Percentiles rank a stretch among this genome's conserved stretches.
phyloP scores from a whole-genome alignment of 1,140 invertebrate species.

The Sinonovacula constricta region DNA sequence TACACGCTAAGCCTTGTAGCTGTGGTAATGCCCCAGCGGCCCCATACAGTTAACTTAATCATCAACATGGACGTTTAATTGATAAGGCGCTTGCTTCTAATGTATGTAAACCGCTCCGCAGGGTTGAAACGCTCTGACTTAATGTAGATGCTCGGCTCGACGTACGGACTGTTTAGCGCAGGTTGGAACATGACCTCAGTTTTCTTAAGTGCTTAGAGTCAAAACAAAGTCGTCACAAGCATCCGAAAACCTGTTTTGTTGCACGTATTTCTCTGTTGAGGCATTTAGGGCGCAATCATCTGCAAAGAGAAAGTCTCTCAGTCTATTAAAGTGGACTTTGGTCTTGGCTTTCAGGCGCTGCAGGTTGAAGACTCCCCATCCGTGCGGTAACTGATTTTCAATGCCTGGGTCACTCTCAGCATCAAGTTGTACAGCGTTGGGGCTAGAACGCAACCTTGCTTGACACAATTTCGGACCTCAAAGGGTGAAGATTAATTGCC shows the following conservation, averaged over 20 bases:
- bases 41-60: slow-evolving; percentile 6
- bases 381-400: slow-evolving; percentile 29
- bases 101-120: slow-evolving; percentile 14
- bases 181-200: slow-evolving; percentile 52
- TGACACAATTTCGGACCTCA: slow-evolving; percentile 45
- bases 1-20: slow-evolving; percentile 12
- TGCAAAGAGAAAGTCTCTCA: slow-evolving; percentile 8
- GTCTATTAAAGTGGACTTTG: not conserved
- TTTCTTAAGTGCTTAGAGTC: slow-evolving; percentile 55
- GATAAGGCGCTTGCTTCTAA: slow-evolving; percentile 46
- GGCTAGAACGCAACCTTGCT: slow-evolving; percentile 52
- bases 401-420: slow-evolving; percentile 21
- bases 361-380: slow-evolving; percentile 31
- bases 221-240: slow-evolving; percentile 57
- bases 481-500: slow-evolving; percentile 26
- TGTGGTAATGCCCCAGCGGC: slow-evolving; percentile 10
- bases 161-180: not conserved
- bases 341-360: slow-evolving; percentile 9
- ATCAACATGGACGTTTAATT: slow-evolving; percentile 27
- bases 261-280: slow-evolving; percentile 39
- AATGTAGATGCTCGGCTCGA: slow-evolving; percentile 19
- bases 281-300: slow-evolving; percentile 54
- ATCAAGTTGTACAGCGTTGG: slow-evolving; percentile 43
- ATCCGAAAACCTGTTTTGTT: slow-evolving; percentile 41
- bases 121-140: slow-evolving; percentile 10